Percentiles rank a stretch among this genome's conserved stretches.
These are phyloP conservation scores for Porites rus DNA, from an alignment of 92 coral and sea anemone genomes.

Conservation along the genomic window DNA sequence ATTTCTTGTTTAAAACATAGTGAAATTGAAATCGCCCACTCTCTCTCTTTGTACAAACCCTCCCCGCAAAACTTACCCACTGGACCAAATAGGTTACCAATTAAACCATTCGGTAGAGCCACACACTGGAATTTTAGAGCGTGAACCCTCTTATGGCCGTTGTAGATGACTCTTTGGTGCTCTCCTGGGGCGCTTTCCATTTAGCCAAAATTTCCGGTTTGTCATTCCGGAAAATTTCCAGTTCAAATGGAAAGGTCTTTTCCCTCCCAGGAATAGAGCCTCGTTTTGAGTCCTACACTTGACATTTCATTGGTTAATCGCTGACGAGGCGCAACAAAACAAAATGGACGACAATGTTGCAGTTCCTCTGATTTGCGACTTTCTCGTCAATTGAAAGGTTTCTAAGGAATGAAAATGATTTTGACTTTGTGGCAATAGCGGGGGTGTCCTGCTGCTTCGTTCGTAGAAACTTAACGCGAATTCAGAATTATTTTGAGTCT, in stretches of 20 bases:
- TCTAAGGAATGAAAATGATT: conserved; percentile 1
- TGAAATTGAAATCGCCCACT: too few species aligned
- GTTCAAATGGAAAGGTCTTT: conserved; percentile 26
- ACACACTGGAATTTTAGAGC: too few species aligned
- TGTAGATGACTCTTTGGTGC: too few species aligned
- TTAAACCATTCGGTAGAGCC: too few species aligned
- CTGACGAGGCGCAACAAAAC: conserved; percentile 13
- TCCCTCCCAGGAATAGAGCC: conserved; percentile 28
- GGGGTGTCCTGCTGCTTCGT: conserved; percentile 30
- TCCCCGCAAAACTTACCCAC: too few species aligned
- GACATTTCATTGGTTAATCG: conserved; percentile 6
- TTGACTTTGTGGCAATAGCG: conserved; percentile 18
- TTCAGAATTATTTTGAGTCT: conserved; percentile 23
- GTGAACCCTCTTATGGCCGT: too few species aligned
- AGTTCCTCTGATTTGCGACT: conserved; percentile 12
- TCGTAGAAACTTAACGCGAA: conserved; percentile 15
- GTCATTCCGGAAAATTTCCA: conserved; percentile 7
- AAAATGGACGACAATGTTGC: conserved; percentile 13
- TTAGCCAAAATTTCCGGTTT: neutral
- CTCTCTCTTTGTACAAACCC: too few species aligned
- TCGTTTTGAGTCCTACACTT: conserved; percentile 16
- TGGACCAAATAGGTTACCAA: too few species aligned
- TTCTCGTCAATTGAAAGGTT: conserved; percentile 8
- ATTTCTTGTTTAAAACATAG: too few species aligned
- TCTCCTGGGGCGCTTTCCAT: neutral